These are phyloP conservation scores for Agonum fuliginosum DNA, from an alignment of 2,888 invertebrate species.

Conservation along the genomic window DNA sequence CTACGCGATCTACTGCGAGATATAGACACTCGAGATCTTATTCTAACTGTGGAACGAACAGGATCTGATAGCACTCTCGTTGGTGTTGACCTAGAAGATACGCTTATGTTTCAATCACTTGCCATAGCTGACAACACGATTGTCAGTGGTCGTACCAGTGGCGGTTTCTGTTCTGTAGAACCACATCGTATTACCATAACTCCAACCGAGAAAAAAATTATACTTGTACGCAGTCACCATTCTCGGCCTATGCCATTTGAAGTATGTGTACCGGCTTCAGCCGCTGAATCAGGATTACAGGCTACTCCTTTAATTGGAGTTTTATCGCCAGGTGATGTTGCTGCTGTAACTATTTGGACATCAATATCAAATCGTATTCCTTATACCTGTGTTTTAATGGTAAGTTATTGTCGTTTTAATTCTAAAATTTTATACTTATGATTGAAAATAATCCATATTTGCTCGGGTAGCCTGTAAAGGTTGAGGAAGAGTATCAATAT, in stretches of 20 bases:
- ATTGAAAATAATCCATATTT: too few species aligned
- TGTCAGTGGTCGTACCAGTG: slow-evolving; percentile 9
- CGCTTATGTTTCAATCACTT: slow-evolving; percentile 69
- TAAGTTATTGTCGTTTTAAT: background rate
- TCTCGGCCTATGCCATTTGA: slow-evolving; percentile 60
- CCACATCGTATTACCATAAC: slow-evolving; percentile 60
- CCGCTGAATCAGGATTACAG: slow-evolving; percentile 40
- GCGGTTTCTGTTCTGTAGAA: slow-evolving; percentile 59
- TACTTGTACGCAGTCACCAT: slow-evolving; percentile 56
- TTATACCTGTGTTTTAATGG: slow-evolving; percentile 19
- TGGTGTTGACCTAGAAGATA: slow-evolving; percentile 68
- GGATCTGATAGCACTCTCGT: slow-evolving; percentile 28
- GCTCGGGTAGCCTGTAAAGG: too few species aligned
- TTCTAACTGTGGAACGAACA: slow-evolving; percentile 70
- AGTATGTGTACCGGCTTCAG: slow-evolving; percentile 32
- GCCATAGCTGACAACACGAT: background rate
- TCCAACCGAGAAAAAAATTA: slow-evolving; percentile 56
- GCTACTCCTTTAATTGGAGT: slow-evolving; percentile 59
- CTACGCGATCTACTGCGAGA: slow-evolving; percentile 67
- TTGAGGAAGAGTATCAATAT: too few species aligned
- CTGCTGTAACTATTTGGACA: slow-evolving; percentile 63
- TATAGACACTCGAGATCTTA: slow-evolving; percentile 67
- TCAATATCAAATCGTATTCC: background rate
- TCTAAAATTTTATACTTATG: background rate
- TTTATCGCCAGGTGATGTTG: slow-evolving; percentile 64